phyloP scores from a whole-genome alignment of 2,113 vertebrate species.

The Oriolus oriolus region DNA sequence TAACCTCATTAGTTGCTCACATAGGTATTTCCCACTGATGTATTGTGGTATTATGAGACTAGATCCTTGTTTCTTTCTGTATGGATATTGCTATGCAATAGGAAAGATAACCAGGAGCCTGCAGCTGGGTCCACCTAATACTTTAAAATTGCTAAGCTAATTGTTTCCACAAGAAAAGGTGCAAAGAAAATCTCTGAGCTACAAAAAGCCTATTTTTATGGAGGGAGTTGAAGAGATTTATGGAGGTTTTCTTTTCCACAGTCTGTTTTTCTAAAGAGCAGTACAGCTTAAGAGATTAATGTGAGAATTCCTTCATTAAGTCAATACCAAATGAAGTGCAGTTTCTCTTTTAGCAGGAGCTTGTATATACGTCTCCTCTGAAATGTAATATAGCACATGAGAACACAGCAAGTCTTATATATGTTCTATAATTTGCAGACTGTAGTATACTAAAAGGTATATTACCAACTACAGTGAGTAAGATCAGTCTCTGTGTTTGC shows the following conservation, averaged over 20 bases:
- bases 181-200: constrained; percentile 33
- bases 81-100: neutral
- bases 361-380: neutral
- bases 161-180: constrained; percentile 61
- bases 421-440: neutral
- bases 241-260: constrained; percentile 43
- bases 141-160: constrained; percentile 45
- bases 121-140: constrained; percentile 8
- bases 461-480: neutral
- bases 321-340: constrained; percentile 31
- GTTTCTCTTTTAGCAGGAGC: neutral
- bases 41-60: neutral
- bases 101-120: neutral
- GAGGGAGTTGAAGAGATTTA: constrained; percentile 24
- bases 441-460: neutral
- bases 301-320: constrained; percentile 60
- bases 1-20: neutral
- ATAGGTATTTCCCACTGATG: neutral
- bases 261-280: constrained; percentile 44
- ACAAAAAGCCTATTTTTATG: constrained; percentile 48
- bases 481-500: neutral
- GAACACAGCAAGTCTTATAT: neutral
- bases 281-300: constrained; percentile 52
- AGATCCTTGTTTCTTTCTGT: neutral
- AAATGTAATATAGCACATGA: neutral